Evolutionary conservation across 2,113 vertebrate genomes (phyloP).

Genomic region (Phyllostomus hastatus): DNA sequence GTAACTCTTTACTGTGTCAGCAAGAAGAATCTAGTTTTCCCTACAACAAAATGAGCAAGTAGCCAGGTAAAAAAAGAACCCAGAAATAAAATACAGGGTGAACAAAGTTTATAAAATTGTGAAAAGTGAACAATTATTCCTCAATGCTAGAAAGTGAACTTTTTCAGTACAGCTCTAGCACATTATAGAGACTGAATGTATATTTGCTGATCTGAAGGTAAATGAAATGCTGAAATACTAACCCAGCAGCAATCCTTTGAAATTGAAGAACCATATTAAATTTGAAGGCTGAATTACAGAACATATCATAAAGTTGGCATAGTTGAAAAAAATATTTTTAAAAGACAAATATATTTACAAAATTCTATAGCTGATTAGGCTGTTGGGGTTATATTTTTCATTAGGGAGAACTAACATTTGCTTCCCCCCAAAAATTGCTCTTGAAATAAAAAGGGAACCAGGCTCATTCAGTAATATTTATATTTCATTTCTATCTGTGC

Average conservation of each 20-base stretch:
- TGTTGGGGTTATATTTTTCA: neutral
- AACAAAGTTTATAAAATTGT: neutral
- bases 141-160: neutral
- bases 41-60: neutral
- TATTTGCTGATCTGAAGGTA: neutral
- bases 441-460: no score
- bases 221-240: conserved; percentile 19
- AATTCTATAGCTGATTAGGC: neutral
- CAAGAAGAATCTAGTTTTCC: no score
- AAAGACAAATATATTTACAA: neutral
- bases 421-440: no score
- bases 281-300: neutral
- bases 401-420: neutral
- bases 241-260: neutral
- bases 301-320: neutral
- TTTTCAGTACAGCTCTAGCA: neutral
- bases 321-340: conserved; percentile 23
- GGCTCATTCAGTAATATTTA: no score
- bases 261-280: neutral
- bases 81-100: neutral
- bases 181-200: neutral
- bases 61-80: neutral
- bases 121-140: neutral
- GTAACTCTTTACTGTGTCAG: no score
- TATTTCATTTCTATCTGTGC: no score